Evolutionary conservation across 2,113 vertebrate genomes (phyloP), one percentile per base, ranked within the genome.

Genomic region (Mungos mungo): DNA sequence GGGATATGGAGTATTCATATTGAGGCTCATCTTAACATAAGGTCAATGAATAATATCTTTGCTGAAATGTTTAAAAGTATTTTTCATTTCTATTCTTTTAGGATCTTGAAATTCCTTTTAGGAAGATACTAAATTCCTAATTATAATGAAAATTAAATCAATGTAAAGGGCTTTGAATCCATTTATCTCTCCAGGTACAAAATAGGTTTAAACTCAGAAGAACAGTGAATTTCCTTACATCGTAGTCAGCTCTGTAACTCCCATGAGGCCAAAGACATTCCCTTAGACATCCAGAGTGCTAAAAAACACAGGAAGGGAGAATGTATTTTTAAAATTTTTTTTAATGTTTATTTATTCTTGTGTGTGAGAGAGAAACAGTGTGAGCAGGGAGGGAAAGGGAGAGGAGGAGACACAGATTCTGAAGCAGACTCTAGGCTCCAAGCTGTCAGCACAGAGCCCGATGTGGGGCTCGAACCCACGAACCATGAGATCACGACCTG

Each of bases 81-180:
- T 85, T 86, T 29, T 57, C 14, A 57, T 2, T 65, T n/a, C 5
- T 41, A 66, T 33, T 23, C 8, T 79, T 47, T 83, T 7, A 77
- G 18, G 33, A 71, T 21, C 54, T 63, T 54, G 29, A 83, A 63
- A 65, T 94, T 94, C 47, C 63, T 81, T 86, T 88, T 7, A 74
- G 38, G 16, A 80, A 19, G 38, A 85, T 80, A 94, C 10, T 2
- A 85, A 74, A 31, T 50, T 77, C 27, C 3, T 21, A 76, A 60
- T 57, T 83, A 57, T 35, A 76, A 68, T 83, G 57, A 68, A 96
- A 96, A 88, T 54, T 27, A 95, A 88, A 45, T 68, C 33, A 52
- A 33, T 63, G 10, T 50, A 52, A 60, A 71, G 38, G 71, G 33
- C 38, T 80, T 25, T 79, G 21, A 35, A 35, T 16, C 23, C 31